phyloP scores from a whole-genome alignment of 1,140 invertebrate species.

The Nomia melanderi region DNA sequence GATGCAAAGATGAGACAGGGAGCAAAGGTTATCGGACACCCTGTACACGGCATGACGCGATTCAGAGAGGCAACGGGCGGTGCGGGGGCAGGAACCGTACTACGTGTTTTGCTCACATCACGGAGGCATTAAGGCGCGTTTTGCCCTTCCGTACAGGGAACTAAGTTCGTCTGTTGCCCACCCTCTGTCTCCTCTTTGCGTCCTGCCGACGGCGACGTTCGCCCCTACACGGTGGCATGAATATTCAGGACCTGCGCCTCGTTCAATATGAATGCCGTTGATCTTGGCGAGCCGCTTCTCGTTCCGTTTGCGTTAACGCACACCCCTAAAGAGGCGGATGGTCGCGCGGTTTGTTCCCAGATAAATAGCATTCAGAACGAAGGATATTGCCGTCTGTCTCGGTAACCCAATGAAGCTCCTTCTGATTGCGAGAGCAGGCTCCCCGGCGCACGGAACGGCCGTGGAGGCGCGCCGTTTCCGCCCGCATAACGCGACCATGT shows the following conservation, averaged over 20 bases:
- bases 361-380: slow-evolving; percentile 70
- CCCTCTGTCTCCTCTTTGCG: slow-evolving; percentile 47
- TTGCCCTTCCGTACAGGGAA: slow-evolving; percentile 61
- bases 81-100: slow-evolving; percentile 51
- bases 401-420: slow-evolving; percentile 12
- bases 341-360: slow-evolving; percentile 56
- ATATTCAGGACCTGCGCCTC: slow-evolving; percentile 77
- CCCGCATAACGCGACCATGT: not conserved
- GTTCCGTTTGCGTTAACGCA: slow-evolving; percentile 68
- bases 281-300: slow-evolving; percentile 74
- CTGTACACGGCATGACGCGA: slow-evolving; percentile 49
- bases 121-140: slow-evolving; percentile 69
- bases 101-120: slow-evolving; percentile 69
- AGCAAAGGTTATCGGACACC: slow-evolving; percentile 49
- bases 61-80: slow-evolving; percentile 34
- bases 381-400: slow-evolving; percentile 38
- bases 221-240: slow-evolving; percentile 73
- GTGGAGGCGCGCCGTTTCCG: not conserved
- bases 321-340: slow-evolving; percentile 42
- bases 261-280: slow-evolving; percentile 80
- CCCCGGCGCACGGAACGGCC: not conserved
- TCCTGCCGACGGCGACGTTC: slow-evolving; percentile 50
- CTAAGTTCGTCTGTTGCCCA: slow-evolving; percentile 56
- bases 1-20: not conserved
- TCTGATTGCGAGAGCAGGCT: slow-evolving; percentile 29